These are phyloP conservation scores for Adineta ricciae DNA, from an alignment of 2,888 invertebrate species.

Conservation along the genomic window DNA sequence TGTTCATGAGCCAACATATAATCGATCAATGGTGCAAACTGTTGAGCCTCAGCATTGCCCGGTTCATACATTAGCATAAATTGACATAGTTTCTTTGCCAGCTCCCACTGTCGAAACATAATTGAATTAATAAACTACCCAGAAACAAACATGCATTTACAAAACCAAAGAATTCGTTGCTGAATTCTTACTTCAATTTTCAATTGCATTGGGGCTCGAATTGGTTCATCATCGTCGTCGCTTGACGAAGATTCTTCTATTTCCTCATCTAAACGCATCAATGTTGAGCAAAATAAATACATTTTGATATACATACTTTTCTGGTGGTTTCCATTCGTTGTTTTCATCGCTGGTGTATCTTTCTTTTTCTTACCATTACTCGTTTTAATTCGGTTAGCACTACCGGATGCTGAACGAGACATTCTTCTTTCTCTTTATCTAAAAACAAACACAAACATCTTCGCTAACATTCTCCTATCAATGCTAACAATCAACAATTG, in stretches of 20 bases:
- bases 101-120: conserved; percentile 25
- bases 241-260: neutral
- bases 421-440: neutral
- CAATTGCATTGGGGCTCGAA: neutral
- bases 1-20: neutral
- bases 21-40: conserved; percentile 30
- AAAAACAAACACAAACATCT: neutral
- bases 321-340: neutral
- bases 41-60: conserved; percentile 25
- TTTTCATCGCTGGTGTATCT: neutral
- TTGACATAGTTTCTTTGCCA: conserved; percentile 29
- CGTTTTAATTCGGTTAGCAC: neutral
- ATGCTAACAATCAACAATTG: neutral
- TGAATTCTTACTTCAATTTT: neutral
- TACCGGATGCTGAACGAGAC: neutral
- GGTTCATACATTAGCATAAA: conserved; percentile 34
- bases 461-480: neutral
- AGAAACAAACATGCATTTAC: neutral
- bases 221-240: neutral
- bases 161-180: neutral
- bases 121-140: conserved; percentile 28
- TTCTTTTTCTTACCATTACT: neutral
- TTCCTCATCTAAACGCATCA: neutral
- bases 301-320: neutral
- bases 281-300: neutral